Evolutionary conservation across 2,113 vertebrate genomes (phyloP).

Genomic region (Baryphthengus martii): DNA sequence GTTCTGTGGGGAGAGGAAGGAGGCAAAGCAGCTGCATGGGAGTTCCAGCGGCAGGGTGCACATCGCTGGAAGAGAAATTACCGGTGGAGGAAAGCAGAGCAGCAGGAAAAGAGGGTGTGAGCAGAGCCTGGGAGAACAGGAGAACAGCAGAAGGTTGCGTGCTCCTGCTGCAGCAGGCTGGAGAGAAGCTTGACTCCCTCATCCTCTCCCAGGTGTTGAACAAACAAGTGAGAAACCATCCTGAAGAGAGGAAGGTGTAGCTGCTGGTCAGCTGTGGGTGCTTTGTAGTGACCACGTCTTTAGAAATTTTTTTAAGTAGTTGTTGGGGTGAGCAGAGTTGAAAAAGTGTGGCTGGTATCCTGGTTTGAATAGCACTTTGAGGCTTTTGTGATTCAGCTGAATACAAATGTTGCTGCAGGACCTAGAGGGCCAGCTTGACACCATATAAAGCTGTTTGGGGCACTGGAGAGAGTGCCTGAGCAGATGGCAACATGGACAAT

Average conservation of each 20-base stretch:
- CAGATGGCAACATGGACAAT: neutral
- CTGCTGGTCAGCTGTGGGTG: neutral
- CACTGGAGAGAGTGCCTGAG: neutral
- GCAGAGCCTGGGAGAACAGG: neutral
- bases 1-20: neutral
- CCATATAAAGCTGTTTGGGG: neutral
- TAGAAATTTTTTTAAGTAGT: neutral
- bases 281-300: neutral
- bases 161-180: neutral
- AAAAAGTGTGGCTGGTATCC: neutral
- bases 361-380: neutral
- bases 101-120: neutral
- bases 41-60: constrained; percentile 27
- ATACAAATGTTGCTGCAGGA: neutral
- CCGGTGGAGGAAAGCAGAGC: neutral
- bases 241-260: neutral
- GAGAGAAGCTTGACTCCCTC: neutral
- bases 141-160: neutral
- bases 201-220: neutral
- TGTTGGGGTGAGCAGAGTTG: neutral
- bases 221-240: neutral
- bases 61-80: neutral
- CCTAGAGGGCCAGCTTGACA: neutral
- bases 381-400: neutral
- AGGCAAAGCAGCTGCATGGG: constrained; percentile 39